phyloP scores from a whole-genome alignment of 2,888 invertebrate species.

The Epinotia bilunana region DNA sequence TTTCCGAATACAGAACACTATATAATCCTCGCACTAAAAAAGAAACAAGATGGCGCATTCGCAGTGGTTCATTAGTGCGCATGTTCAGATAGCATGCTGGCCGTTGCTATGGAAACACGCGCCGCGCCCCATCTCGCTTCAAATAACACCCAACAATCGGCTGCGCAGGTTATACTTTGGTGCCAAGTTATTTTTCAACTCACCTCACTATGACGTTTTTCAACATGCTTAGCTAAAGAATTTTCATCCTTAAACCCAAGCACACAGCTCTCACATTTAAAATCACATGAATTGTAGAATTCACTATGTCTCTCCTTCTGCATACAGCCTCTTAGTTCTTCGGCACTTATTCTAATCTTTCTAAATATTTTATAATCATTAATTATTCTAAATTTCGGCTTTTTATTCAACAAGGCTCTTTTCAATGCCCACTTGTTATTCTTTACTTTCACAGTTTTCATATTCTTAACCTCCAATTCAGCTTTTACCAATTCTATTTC shows the following conservation, averaged over 20 bases:
- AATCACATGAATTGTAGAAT: constrained; percentile 48
- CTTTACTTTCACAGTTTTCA: constrained; percentile 40
- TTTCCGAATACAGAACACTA: no score
- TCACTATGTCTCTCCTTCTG: constrained; percentile 47
- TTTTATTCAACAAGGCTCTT: constrained; percentile 54
- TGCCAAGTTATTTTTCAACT: constrained; percentile 8
- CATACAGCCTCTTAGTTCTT: constrained; percentile 45
- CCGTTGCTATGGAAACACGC: no score
- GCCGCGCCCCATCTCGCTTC: no score
- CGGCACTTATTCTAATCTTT: constrained; percentile 46
- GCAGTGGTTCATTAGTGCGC: no score
- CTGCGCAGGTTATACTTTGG: no score
- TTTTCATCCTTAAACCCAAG: constrained; percentile 47
- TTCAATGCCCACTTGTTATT: constrained; percentile 56
- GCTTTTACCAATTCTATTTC: constrained; percentile 6
- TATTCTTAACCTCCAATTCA: constrained; percentile 21
- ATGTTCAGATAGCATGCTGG: no score
- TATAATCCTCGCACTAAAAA: no score
- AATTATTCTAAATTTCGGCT: constrained; percentile 57
- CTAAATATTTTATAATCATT: constrained; percentile 49
- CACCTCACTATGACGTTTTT: constrained; percentile 47
- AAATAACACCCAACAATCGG: no score
- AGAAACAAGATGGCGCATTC: no score
- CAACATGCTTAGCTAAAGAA: constrained; percentile 47
- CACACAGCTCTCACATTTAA: constrained; percentile 53